Base-by-base conservation (phyloP, 2,888 invertebrate genomes). In the Leucania comma region DNA sequence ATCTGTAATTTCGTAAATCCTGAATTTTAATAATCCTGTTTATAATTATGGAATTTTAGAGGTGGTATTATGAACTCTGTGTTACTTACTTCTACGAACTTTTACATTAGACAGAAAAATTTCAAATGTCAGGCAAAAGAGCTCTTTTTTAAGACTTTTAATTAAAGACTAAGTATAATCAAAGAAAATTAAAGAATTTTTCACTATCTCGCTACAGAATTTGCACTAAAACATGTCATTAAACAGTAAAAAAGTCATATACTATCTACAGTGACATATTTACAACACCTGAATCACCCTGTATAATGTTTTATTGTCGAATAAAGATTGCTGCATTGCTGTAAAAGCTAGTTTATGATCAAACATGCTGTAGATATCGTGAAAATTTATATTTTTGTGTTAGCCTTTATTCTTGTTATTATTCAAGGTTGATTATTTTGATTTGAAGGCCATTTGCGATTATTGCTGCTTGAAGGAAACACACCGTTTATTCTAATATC, bases 241-340 rank as follows among this genome's bases (percentile, higher is more conserved):
- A 59, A 58, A 51, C 14, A 68, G 64, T 62, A 57, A 50, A 78
- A 79, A 57, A 57, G 50, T 48, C 56, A 51, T 66, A 77, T 66
- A 66, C 2, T 57, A 59, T 65, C 53, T 42, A 35, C 51, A 66
- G 61, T 14, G 71, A 69, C 72, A 81, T 77, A 81, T 81, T 81
- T 81, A 72, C 65, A 64, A 60, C 77, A 72, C 60, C 66, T 62
- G 78, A 77, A 75, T 76, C 59, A 67, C 62, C 50, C 56, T 63
- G 59, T 75, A 56, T 66, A 80, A 70, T 72, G 64, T 81, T 80
- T 81, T 77, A 77, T 62, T 72, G 64, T 54, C 61, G 38, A 67
- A 81, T 80, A 81, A 80, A 81, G 72, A 77, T 80, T 81, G 63
- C 63, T 81, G 69, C 68, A 81, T 60, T 69, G 79, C 81, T 81